Percentiles rank a stretch among this genome's conserved stretches.
phyloP scores from a whole-genome alignment of 2,797 vertebrate species.

The Macroramphosus scolopax region DNA sequence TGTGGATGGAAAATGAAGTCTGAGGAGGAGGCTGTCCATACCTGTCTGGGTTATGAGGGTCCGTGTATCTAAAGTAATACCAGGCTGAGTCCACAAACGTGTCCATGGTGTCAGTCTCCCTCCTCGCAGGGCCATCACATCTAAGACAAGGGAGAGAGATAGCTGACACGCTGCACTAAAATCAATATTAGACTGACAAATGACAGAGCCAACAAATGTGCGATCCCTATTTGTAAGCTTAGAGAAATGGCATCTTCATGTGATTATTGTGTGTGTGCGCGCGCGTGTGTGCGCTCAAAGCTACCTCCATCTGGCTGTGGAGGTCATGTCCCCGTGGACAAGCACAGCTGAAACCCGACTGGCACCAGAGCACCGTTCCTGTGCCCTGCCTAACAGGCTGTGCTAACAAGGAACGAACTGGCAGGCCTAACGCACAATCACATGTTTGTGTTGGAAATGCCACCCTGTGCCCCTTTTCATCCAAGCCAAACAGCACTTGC shows the following conservation, averaged over 20 bases:
- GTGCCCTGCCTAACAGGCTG: slow-evolving; percentile 64
- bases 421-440: slow-evolving; percentile 42
- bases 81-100: slow-evolving; percentile 97
- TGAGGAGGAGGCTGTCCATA: slow-evolving; percentile 51
- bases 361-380: slow-evolving; percentile 52
- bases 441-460: slow-evolving; percentile 71
- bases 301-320: slow-evolving; percentile 61
- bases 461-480: slow-evolving; percentile 40
- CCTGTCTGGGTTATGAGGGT: slow-evolving; percentile 87
- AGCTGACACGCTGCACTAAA: slow-evolving; percentile 27
- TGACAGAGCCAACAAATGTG: slow-evolving; percentile 37
- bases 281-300: slow-evolving; percentile 18
- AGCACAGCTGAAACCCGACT: slow-evolving; percentile 54
- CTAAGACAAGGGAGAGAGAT: slow-evolving; percentile 64
- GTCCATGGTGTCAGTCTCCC: slow-evolving; percentile 97
- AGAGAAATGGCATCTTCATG: slow-evolving; percentile 39
- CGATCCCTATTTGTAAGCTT: slow-evolving; percentile 33
- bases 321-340: slow-evolving; percentile 62
- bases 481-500: slow-evolving; percentile 62
- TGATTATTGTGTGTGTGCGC: slow-evolving; percentile 24
- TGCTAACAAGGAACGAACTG: slow-evolving; percentile 65
- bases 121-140: slow-evolving; percentile 84
- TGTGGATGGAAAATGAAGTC: background rate
- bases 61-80: slow-evolving; percentile 95
- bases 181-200: slow-evolving; percentile 43